Evolutionary conservation across 2,113 vertebrate species (phyloP), one percentile per base, ranked within the genome.

Genomic region (Myotis brandtii): DNA sequence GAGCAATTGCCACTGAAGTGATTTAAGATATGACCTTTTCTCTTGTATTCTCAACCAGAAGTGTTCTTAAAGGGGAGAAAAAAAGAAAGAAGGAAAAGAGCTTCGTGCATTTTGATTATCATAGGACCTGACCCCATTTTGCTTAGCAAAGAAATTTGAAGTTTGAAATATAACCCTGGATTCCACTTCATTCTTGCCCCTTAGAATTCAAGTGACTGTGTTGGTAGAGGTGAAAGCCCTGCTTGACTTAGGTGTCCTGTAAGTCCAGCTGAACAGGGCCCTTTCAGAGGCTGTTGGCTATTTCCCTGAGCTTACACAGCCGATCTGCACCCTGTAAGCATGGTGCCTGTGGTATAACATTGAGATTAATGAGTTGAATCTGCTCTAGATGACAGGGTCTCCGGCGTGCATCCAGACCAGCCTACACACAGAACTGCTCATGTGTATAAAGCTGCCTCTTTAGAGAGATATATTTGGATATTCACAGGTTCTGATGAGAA

Each of bases 21-120:
- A 76, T 79, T 95, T 79, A 86, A 81, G 83, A 82, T 64, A 40
- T 4, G 67, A 95, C 66, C 73, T 83, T 95, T 95, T 69, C 46
- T 52, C 62, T 91, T 76, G 85, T 69, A 64, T 83, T 80, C 79
- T 86, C 32, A 14, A 50, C 50, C 70, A 80, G n/a, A 76, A 89
- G 62, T 82, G 32, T 93, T 79, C 76, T 77, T 82, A 73, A 40
- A 79, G 50, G 48, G n/a, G 3, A 1, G 32, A 32, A 81, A 52
- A 16, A 9, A 23, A n/a, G n/a, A 76, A 59, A 75, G 20, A 86
- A 59, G 25, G 34, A 62, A 46, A 43, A 62, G 64, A 88, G 62
- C 69, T 20, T 82, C 30, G 6, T 64, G 48, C 84, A 84, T 75
- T 88, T 91, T 82, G 59, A 79, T 46, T 11, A 79, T 27, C 40